phyloP scores from a whole-genome alignment of 2,113 vertebrate genomes.

The Alectura lathami region DNA sequence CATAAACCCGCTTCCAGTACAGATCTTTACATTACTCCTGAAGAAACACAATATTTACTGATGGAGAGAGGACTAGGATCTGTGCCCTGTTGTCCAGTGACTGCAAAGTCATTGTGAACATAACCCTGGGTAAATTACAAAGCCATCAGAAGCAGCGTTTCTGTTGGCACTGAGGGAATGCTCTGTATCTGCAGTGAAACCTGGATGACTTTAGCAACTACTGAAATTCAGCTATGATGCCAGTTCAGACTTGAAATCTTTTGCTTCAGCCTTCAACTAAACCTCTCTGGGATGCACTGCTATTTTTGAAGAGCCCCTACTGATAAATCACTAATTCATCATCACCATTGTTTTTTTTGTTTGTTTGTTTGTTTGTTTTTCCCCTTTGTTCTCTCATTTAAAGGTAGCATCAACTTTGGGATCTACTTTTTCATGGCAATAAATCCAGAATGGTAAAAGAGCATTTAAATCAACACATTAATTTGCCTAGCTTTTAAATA shows the following conservation, averaged over 20 bases:
- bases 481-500: slow-evolving; percentile 46
- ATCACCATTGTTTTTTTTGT: background rate
- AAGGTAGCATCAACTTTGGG: slow-evolving; percentile 11
- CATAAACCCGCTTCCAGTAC: background rate
- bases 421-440: slow-evolving; percentile 35
- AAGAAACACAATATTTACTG: background rate
- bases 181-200: background rate
- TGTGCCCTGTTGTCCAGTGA: background rate
- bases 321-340: slow-evolving; percentile 33
- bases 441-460: background rate
- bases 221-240: background rate
- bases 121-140: background rate
- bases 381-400: background rate
- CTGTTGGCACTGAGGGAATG: background rate
- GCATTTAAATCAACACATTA: slow-evolving; percentile 27
- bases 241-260: background rate
- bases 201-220: background rate
- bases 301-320: slow-evolving; percentile 5
- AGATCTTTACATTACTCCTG: background rate
- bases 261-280: slow-evolving; percentile 1
- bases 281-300: background rate
- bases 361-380: too few species aligned
- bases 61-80: background rate
- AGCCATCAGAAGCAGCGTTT: background rate
- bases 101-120: background rate